phyloP scores from a whole-genome alignment of 2,888 invertebrate genomes.

The Agapostemon virescens region DNA sequence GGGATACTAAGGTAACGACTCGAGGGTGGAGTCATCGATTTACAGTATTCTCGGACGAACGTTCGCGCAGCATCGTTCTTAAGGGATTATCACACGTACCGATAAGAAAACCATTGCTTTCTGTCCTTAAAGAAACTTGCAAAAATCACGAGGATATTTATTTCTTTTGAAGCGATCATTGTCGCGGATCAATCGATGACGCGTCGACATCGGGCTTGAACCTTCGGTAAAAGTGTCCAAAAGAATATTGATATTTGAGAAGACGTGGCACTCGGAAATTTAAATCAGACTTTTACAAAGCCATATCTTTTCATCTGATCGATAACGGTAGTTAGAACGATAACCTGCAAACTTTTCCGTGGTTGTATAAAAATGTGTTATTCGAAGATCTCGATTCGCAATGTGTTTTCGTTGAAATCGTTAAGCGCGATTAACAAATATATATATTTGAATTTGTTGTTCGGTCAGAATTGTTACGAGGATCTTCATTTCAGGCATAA shows the following conservation, averaged over 20 bases:
- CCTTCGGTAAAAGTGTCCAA: neutral
- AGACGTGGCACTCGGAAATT: neutral
- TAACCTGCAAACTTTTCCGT: neutral
- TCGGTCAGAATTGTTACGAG: too few species aligned
- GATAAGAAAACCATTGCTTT: too few species aligned
- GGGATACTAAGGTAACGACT: slow-evolving; percentile 1
- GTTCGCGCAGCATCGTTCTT: slow-evolving; percentile 27
- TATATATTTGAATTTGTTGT: too few species aligned
- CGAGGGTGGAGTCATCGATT: slow-evolving; percentile 30
- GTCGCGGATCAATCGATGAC: too few species aligned
- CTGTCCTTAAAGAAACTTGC: neutral
- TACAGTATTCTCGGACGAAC: slow-evolving; percentile 22
- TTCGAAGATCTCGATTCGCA: neutral
- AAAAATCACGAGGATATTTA: neutral
- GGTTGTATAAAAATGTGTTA: neutral
- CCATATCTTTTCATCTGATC: neutral
- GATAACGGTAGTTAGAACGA: neutral
- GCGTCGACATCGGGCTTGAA: neutral
- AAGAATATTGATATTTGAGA: neutral
- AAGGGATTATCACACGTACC: slow-evolving; percentile 6
- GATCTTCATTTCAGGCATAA: too few species aligned
- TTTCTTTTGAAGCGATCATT: neutral
- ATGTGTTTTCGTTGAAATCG: neutral
- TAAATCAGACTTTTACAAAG: neutral
- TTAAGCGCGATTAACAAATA: too few species aligned